phyloP scores from a whole-genome alignment of 2,113 vertebrate genomes.

The Phrynosoma platyrhinos region DNA sequence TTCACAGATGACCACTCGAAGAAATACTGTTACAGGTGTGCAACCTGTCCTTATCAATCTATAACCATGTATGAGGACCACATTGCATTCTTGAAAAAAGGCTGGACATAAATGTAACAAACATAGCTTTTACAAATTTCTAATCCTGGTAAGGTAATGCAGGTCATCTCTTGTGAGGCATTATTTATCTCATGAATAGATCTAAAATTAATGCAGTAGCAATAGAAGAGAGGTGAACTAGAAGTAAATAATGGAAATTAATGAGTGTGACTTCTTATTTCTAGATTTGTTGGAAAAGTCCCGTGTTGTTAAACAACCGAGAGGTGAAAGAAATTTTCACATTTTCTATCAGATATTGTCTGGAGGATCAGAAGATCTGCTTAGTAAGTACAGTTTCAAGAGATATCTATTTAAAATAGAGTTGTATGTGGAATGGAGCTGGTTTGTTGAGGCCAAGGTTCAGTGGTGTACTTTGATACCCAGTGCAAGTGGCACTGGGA shows the following conservation, averaged over 20 bases:
- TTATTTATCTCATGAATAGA: neutral
- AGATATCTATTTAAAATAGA: neutral
- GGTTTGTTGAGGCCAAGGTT: neutral
- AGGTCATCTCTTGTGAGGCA: neutral
- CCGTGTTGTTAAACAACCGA: conserved; percentile 94
- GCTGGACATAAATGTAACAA: neutral
- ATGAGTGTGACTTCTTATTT: conserved; percentile 32
- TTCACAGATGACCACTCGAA: no score
- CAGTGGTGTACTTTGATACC: no score
- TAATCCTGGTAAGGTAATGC: neutral
- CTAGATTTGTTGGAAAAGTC: conserved; percentile 97
- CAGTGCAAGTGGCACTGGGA: no score
- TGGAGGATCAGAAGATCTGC: conserved; percentile 91
- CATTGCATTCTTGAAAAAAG: neutral
- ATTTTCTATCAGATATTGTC: conserved; percentile 97
- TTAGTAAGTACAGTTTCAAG: conserved; percentile 83
- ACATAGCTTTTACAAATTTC: neutral
- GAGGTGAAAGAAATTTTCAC: conserved; percentile 98
- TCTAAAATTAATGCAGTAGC: neutral
- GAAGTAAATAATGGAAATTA: neutral
- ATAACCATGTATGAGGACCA: no score
- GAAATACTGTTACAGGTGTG: no score
- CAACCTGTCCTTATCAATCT: neutral
- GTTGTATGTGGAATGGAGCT: neutral
- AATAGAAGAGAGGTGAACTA: neutral